Percentiles rank a stretch among this genome's conserved stretches.
Conservation (phyloP, 53 echinoderm and acorn worm genomes). For the Luidia sarsii region DNA sequence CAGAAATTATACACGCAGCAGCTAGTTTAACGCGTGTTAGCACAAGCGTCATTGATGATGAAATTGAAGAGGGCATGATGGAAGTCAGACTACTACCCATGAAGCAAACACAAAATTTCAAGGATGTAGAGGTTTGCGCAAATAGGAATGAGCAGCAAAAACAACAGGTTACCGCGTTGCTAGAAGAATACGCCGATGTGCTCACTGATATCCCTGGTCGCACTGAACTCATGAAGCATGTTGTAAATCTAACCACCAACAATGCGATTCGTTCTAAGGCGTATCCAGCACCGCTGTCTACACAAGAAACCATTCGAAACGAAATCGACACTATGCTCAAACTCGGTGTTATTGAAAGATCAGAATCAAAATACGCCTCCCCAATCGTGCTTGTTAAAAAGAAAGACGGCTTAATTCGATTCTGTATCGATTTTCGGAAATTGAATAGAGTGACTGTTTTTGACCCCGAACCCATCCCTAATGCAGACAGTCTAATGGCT, state of each 20-base stretch:
- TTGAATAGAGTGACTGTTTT: constrained; percentile 58
- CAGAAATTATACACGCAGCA: constrained; percentile 54
- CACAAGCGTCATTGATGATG: too few relatives aligned
- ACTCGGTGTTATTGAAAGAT: constrained; percentile 5
- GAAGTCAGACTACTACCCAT: too few relatives aligned
- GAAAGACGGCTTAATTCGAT: constrained; percentile 26
- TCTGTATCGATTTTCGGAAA: constrained; percentile 61
- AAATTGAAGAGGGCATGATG: too few relatives aligned
- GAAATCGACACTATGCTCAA: constrained; percentile 7
- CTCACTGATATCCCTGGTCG: constrained; percentile 40
- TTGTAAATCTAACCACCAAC: constrained; percentile 13
- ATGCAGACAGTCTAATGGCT: constrained; percentile 55
- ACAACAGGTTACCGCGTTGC: too few relatives aligned
- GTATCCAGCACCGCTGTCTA: constrained; percentile 2
- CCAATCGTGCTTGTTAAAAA: neutral
- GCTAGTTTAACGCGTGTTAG: too few relatives aligned
- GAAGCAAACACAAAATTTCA: too few relatives aligned
- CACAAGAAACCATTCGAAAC: neutral
- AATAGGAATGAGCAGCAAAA: too few relatives aligned
- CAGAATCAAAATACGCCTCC: neutral
- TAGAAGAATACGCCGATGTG: constrained; percentile 6
- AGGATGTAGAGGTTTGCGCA: too few relatives aligned
- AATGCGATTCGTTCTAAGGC: neutral
- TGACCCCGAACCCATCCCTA: constrained; percentile 61
- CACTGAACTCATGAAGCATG: constrained; percentile 10